These are phyloP conservation scores for Helobdella robusta DNA, from an alignment of 2,888 invertebrate species.

Conservation along the genomic window DNA sequence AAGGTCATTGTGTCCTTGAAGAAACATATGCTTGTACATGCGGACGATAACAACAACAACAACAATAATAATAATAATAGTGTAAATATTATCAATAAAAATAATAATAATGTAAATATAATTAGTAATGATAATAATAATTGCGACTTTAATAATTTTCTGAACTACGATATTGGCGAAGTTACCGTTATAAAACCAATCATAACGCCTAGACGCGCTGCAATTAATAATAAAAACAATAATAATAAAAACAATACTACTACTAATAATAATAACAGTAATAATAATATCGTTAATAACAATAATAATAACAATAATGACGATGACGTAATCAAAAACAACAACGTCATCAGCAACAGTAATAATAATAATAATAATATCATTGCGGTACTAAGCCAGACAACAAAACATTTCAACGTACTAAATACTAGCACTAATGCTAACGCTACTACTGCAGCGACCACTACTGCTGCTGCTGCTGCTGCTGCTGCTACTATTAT, in stretches of 20 bases:
- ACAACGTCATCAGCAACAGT: neutral
- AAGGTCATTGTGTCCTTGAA: neutral
- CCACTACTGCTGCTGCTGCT: constrained; percentile 8
- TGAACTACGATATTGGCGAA: neutral
- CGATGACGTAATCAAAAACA: neutral
- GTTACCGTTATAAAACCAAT: neutral
- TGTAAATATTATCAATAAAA: no score
- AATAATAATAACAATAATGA: constrained; percentile 12
- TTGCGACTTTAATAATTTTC: neutral
- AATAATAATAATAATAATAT: constrained; percentile 11
- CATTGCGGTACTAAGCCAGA: neutral
- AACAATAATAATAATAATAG: no score
- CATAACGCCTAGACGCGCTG: neutral
- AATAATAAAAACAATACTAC: neutral
- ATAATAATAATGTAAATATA: no score
- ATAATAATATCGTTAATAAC: neutral
- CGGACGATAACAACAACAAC: no score
- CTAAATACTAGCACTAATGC: constrained; percentile 4
- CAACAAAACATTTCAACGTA: neutral
- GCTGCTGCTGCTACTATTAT: constrained; percentile 6
- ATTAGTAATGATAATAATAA: no score
- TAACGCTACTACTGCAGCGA: constrained; percentile 5
- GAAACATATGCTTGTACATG: constrained; percentile 12
- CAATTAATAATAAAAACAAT: constrained; percentile 6
- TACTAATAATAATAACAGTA: constrained; percentile 6